Evolutionary conservation across 2,888 invertebrate genomes (phyloP).

Genomic region (Cheilosia soror): DNA sequence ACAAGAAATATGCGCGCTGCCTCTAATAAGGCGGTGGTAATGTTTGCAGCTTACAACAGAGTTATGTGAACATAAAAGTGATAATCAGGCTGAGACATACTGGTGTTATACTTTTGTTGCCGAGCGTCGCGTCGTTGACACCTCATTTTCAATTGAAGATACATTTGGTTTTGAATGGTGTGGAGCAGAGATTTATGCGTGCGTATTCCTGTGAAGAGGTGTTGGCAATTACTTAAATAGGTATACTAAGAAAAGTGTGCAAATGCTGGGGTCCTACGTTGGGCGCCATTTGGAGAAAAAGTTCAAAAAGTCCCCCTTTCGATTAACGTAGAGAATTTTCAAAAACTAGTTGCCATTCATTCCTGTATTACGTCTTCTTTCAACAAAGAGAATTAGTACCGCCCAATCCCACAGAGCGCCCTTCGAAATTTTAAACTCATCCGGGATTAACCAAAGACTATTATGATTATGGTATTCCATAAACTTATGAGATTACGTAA

Average conservation of each 20-base stretch:
- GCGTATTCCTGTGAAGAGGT: too few species aligned
- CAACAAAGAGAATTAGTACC: neutral
- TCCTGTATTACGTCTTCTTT: neutral
- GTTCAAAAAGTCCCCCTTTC: too few species aligned
- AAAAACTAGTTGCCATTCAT: neutral
- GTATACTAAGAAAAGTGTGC: too few species aligned
- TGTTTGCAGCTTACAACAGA: neutral
- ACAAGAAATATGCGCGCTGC: conserved; percentile 26
- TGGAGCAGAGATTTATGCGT: neutral
- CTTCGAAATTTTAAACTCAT: conserved; percentile 2
- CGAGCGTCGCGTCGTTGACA: conserved; percentile 23
- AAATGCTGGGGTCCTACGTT: too few species aligned
- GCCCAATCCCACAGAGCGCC: neutral
- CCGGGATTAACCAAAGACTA: conserved; percentile 17
- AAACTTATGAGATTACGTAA: conserved; percentile 9
- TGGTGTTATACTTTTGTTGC: conserved; percentile 10
- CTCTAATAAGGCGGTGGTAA: conserved; percentile 1
- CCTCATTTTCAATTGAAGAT: conserved; percentile 57
- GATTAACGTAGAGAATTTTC: too few species aligned
- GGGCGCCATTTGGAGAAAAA: too few species aligned
- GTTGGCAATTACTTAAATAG: neutral
- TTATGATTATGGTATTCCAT: neutral
- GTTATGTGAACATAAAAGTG: conserved; percentile 59
- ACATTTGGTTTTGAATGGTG: neutral
- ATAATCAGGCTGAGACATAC: conserved; percentile 38